Evolutionary conservation across 1,140 invertebrate species (phyloP).

Genomic region (Pogonus chalceus): DNA sequence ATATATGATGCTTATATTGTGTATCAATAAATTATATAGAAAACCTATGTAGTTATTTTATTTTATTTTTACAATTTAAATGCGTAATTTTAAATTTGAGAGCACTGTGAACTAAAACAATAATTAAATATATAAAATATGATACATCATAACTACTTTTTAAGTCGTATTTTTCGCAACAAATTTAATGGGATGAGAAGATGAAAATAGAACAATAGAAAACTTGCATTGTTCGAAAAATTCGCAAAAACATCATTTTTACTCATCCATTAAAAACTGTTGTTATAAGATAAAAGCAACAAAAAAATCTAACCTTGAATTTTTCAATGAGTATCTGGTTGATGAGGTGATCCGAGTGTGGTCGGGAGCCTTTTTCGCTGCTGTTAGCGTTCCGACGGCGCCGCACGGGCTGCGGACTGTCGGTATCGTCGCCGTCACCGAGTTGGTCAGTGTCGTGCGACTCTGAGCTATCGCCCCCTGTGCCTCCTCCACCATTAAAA

Average conservation of each 20-base stretch:
- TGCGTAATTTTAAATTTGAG: too few relatives aligned
- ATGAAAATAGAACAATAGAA: too few relatives aligned
- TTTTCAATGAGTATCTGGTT: constrained; percentile 51
- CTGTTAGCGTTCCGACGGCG: constrained; percentile 21
- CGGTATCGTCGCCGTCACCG: constrained; percentile 45
- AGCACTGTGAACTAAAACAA: too few relatives aligned
- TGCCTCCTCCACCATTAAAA: constrained; percentile 34
- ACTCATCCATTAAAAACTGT: constrained; percentile 8
- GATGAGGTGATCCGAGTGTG: constrained; percentile 49
- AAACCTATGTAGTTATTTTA: too few relatives aligned
- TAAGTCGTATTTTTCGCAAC: too few relatives aligned
- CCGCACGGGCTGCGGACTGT: constrained; percentile 42
- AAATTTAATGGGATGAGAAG: too few relatives aligned
- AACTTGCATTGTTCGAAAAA: constrained; percentile 6
- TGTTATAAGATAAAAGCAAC: constrained; percentile 13
- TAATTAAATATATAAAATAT: too few relatives aligned
- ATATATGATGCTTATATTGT: too few relatives aligned
- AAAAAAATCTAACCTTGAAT: constrained; percentile 47
- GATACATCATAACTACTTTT: too few relatives aligned
- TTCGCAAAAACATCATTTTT: background rate
- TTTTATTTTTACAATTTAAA: too few relatives aligned
- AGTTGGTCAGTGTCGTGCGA: constrained; percentile 49
- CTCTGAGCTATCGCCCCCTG: constrained; percentile 47
- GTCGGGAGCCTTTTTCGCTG: constrained; percentile 33
- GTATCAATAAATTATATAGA: too few relatives aligned